Conservation (phyloP, 2,113 vertebrate genomes). For the Tamias sibiricus region DNA sequence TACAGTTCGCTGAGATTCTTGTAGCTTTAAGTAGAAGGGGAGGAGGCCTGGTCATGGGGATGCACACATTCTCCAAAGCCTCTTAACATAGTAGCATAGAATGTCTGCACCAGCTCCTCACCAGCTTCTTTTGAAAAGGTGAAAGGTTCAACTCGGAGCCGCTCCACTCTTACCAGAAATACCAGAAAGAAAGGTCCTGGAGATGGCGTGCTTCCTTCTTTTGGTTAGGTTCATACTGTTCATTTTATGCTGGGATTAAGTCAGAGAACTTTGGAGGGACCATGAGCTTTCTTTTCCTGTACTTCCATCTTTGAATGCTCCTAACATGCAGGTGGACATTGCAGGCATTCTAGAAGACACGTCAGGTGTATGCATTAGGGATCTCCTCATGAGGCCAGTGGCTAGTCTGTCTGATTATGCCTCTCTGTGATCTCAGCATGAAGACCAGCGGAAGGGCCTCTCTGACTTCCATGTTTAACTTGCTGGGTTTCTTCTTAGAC, state of each 20-base stretch:
- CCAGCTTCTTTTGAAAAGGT: neutral
- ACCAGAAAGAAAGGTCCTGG: neutral
- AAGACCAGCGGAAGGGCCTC: neutral
- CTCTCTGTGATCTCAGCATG: neutral
- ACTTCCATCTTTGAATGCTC: neutral
- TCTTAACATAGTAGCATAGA: fast-evolving
- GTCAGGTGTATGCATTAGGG: neutral
- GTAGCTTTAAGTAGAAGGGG: neutral
- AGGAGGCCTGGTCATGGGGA: neutral
- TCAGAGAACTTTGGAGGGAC: neutral
- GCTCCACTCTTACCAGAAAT: no score
- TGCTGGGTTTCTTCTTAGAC: neutral
- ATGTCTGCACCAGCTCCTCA: neutral
- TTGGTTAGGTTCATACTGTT: neutral
- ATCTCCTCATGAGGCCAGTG: fast-evolving
- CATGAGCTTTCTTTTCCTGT: neutral
- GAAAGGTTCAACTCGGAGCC: no score
- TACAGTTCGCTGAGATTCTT: neutral
- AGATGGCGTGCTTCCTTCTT: neutral
- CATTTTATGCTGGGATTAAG: neutral
- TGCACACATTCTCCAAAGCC: fast-evolving
- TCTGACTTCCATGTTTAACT: neutral
- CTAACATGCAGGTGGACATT: no score
- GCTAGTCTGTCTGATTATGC: no score
- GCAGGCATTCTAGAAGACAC: neutral